These are phyloP conservation scores for Percopsis transmontana DNA, from an alignment of 2,113 vertebrate species.

Conservation along the genomic window DNA sequence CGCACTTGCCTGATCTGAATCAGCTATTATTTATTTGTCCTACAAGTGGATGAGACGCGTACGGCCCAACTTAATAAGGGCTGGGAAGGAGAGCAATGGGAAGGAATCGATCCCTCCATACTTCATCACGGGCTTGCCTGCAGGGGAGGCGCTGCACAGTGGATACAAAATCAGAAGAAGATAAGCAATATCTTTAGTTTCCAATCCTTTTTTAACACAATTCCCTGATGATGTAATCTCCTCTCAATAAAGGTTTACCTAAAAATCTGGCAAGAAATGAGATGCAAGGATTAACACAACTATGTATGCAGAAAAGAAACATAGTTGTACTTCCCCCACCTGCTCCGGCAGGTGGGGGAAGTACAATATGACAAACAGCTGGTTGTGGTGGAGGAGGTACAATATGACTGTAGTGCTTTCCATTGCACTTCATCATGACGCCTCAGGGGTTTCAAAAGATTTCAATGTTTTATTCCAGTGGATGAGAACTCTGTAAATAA, in stretches of 20 bases:
- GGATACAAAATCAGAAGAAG: conserved; percentile 2
- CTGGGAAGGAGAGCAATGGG: conserved; percentile 25
- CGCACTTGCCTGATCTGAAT: conserved; percentile 56
- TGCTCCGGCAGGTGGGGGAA: no score
- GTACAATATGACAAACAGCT: no score
- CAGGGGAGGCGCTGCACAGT: neutral
- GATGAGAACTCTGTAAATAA: no score
- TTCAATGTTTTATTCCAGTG: no score
- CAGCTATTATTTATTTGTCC: conserved; percentile 61
- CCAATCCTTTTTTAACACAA: neutral
- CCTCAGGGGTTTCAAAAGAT: no score
- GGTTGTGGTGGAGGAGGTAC: no score
- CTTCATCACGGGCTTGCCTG: conserved; percentile 9
- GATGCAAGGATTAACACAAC: no score
- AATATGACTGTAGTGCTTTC: no score
- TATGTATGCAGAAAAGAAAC: no score
- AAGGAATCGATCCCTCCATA: conserved; percentile 42
- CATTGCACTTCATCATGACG: no score
- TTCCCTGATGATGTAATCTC: neutral
- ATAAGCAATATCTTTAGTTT: neutral
- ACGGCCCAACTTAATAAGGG: conserved; percentile 48
- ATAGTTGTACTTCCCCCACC: no score
- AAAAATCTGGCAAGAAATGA: no score
- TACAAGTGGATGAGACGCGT: conserved; percentile 47
- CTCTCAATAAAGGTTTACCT: neutral